A percentile compares a stretch with the other conserved stretches of the same genome.
Evolutionary conservation across 2,113 vertebrate species (phyloP).

Genomic region (Triplophysa dalaica): DNA sequence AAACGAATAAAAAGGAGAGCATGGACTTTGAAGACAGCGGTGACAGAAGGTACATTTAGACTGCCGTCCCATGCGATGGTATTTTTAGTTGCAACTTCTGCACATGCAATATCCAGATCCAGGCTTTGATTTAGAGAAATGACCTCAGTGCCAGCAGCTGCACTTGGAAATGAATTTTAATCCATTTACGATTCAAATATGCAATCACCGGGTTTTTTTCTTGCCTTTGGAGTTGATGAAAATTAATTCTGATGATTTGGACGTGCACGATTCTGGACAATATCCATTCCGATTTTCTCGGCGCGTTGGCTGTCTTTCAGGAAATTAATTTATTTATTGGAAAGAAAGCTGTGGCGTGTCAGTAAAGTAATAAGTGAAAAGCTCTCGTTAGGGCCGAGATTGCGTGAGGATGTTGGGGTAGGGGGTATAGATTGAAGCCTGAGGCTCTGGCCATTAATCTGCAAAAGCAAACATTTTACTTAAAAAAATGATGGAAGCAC

Average conservation of each 20-base stretch:
- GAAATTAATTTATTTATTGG: slow-evolving; percentile 61
- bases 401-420: too few relatives aligned
- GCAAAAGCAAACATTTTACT: background rate
- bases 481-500: background rate
- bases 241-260: slow-evolving; percentile 61
- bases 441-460: background rate
- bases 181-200: slow-evolving; percentile 48
- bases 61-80: background rate
- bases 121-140: slow-evolving; percentile 17
- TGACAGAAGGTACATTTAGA: slow-evolving; percentile 32
- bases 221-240: slow-evolving; percentile 52
- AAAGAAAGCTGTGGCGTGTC: slow-evolving; percentile 56
- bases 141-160: slow-evolving; percentile 33
- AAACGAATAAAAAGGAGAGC: slow-evolving; percentile 56
- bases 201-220: slow-evolving; percentile 23
- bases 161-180: slow-evolving; percentile 46
- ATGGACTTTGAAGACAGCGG: slow-evolving; percentile 48
- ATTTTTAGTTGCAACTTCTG: slow-evolving; percentile 7
- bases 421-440: background rate
- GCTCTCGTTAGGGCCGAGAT: slow-evolving; percentile 35
- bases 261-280: slow-evolving; percentile 47
- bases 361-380: slow-evolving; percentile 60
- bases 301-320: slow-evolving; percentile 51
- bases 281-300: slow-evolving; percentile 52
- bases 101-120: slow-evolving; percentile 23